Base-by-base conservation (phyloP, 2,888 invertebrate species). In the Melanophora roralis region DNA sequence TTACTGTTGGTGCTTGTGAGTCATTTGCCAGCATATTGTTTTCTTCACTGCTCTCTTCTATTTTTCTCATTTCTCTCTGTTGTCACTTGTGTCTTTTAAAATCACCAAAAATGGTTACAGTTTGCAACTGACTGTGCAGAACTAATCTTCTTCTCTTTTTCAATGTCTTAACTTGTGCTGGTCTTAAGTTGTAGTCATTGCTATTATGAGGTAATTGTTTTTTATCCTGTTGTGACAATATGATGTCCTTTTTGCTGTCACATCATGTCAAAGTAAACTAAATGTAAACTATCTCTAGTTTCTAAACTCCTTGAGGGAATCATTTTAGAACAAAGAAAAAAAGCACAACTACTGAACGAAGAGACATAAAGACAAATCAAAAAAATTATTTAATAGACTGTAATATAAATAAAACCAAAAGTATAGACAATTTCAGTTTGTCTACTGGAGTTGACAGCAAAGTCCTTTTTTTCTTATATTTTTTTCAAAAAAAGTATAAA, bases 241-340 rank as follows among this genome's bases (percentile, higher is more conserved):
- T 45, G 67, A 43, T 71, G 62, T 71, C 69, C 67, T 76, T 84
- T 83, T 84, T 85, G 83, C 84, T 86, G 85, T 87, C 79, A 87
- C 87, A 86, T 86, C 85, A 86, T 84, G 79, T 80, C 81, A 78
- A 82, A 74, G 75, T 79, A 81, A 83, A 83, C 81, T 82, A 76
- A 67, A 79, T 57, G 67, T 80, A 80, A 80, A 80, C 78, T 72
- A 78, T 51, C 16, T 45, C 68, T 45, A 68, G 72, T 55, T 69
- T 3, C 16, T 57, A 64, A 65, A 78, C 81, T 78, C 77, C 78
- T 84, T 83, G 83, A 83, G 83, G 79, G 78, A 82, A 82, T 79
- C 62, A 59, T 76, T 77, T 45, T 19, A 64, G 60, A n/a, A 68
- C 36, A 51, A 49, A 51, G 21, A 67, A 23, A 45, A 49, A 47